Evolutionary conservation across 2,797 vertebrate species (phyloP), one percentile per base, ranked within the genome.

Genomic region (Oophaga sylvatica): DNA sequence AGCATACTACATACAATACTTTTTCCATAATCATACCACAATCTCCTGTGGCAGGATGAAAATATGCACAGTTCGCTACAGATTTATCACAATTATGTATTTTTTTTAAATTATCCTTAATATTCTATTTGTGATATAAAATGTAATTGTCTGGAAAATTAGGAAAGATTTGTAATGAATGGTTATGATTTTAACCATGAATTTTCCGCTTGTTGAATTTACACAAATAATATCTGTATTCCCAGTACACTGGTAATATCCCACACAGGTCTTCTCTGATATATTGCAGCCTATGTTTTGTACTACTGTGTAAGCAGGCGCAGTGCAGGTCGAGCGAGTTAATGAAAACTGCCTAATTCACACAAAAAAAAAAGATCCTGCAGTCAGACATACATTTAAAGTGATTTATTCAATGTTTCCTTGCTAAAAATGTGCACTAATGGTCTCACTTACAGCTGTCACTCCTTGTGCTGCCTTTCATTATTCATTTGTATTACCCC

Each of bases 321-420:
- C 26, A 9, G 11, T 60, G 17, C 57, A 62, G 22, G 31, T 57
- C 41, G 20, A 53, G 45, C 22, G 16, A 19, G n/a, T 56, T 68
- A 60, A 59, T 76, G 10, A 41, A n/a, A 26, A n/a, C 70, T 63
- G 35, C 31, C 56, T 48, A 59, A 84, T 19, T 62, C 70, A 75
- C 35, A 26, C 20, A 22, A 35, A 48, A 15, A 62, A 20, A 10
- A 76, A 29, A 45, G 22, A 35, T 19, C 57, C 19, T 65, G 77
- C 41, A 31, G 73, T 77, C 59, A 85, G 73, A 5, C 57, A 53
- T 77, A 26, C 60, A 63, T 67, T 78, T 65, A 67, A 48, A 77
- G 75, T 77, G 83, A 85, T 85, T 48, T 77, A 85, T 78, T 77
- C 41, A 77, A 85, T 85, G 83, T 85, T 65, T 78, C 59, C 57